A percentile compares a stretch with the other conserved stretches of the same genome.
Evolutionary conservation across 2,888 invertebrate genomes (phyloP).

Genomic region (Timema cristinae): DNA sequence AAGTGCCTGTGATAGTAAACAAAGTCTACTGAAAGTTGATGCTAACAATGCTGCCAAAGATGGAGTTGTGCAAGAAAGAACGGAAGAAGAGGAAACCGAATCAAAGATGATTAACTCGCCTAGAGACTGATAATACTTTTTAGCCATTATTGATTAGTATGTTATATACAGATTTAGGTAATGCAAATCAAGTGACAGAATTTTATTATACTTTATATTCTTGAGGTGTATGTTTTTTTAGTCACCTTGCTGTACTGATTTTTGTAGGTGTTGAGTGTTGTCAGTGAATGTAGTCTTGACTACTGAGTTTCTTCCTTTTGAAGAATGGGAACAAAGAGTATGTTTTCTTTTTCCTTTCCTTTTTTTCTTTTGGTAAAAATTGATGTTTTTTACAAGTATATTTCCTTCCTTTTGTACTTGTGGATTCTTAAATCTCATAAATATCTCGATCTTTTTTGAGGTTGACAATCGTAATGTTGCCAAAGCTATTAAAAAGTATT

Average conservation of each 20-base stretch:
- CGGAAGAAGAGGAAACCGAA: conserved; percentile 31
- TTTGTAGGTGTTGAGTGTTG: conserved; percentile 32
- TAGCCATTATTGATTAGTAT: conserved; percentile 30
- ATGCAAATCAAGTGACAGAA: conserved; percentile 28
- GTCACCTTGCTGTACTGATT: conserved; percentile 34
- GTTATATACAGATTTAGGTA: conserved; percentile 27
- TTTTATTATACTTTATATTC: conserved; percentile 26
- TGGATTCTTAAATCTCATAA: conserved; percentile 28
- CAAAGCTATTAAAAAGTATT: conserved; percentile 32
- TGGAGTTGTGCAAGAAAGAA: conserved; percentile 21
- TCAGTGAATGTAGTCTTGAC: conserved; percentile 23
- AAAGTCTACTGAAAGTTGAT: conserved; percentile 42
- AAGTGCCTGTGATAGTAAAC: conserved; percentile 52
- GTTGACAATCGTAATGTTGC: conserved; percentile 35
- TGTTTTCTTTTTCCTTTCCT: conserved; percentile 21
- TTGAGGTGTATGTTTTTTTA: conserved; percentile 32
- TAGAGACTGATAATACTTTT: conserved; percentile 32
- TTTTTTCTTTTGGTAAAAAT: conserved; percentile 12
- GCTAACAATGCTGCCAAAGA: conserved; percentile 31
- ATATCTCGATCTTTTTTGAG: conserved; percentile 32
- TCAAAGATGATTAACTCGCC: conserved; percentile 30
- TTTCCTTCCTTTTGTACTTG: conserved; percentile 21
- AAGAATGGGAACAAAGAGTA: not conserved
- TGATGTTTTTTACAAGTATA: conserved; percentile 11
- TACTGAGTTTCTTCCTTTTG: not conserved